Evolutionary conservation across 2,888 invertebrate species (phyloP), one percentile per base, ranked within the genome.

Genomic region (Flexamia atlantica): DNA sequence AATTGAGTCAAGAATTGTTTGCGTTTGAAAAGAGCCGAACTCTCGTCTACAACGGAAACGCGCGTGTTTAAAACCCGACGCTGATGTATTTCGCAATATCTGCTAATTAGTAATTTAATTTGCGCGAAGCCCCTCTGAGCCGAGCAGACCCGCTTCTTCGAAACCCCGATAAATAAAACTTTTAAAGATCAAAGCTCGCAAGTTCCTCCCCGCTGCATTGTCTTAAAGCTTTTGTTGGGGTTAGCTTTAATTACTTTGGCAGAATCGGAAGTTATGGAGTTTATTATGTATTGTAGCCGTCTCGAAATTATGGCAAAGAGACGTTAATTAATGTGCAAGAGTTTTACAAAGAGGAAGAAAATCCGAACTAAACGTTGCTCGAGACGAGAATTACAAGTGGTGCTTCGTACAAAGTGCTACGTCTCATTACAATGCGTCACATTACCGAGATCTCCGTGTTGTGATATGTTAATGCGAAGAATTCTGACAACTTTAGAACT

Each of bases 41-140:
- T 36, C 36, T 36, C 4, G 36, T 4, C 36, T 36, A 9, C 9
- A 36, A 9, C 9, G 36, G 36, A 36, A 36, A 9, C 9, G 9
- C 9, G 36, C 4, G 36, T 2, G 12, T 25, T 57, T 57, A 20
- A 57, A 57, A 25, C 9, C 23, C 12, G 57, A 57, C 57, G 20
- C 23, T 20, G 64, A 30, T 30, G 64, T 64, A 28, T 64, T 64
- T 72, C 42, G 12, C 76, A 42, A 42, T 40, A 23, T n/a, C 28
- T 28, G 46, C 23, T 76, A 76, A 76, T 76, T 76, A 76, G 40
- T 76, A 76, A 76, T 76, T 76, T 76, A 76, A 76, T 76, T 76
- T 76, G 42, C 46, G 46, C 42, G 46, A 76, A 76, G 46, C 76
- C 76, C 46, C 72, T 3, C 32, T 70, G 36, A 70, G 36, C 70